A percentile compares a stretch with the other conserved stretches of the same genome.
Conservation (phyloP, 2,888 invertebrate genomes). For the Drosophila pseudotakahashii region DNA sequence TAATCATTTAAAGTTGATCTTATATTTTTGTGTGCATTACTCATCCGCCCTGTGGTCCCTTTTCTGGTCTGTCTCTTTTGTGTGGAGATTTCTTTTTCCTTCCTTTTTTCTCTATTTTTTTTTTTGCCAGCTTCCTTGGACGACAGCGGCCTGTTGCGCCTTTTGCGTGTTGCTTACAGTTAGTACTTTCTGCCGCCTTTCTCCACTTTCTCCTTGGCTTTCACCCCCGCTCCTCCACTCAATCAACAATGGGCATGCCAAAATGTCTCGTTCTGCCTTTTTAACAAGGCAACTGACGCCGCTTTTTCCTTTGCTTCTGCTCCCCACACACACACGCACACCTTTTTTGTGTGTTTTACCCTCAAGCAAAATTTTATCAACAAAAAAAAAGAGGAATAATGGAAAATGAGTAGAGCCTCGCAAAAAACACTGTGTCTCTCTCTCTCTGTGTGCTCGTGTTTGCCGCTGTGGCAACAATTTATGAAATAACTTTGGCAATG, state of each 20-base stretch:
- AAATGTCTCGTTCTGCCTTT: conserved; percentile 67
- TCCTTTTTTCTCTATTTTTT: background rate
- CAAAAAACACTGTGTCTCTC: conserved; percentile 11
- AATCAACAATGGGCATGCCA: conserved; percentile 65
- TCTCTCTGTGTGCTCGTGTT: background rate
- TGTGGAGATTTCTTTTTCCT: conserved; percentile 22
- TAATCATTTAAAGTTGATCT: no score
- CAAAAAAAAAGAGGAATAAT: conserved; percentile 7
- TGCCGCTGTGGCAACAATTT: conserved; percentile 71
- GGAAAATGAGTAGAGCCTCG: conserved; percentile 2
- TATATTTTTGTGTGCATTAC: conserved; percentile 3
- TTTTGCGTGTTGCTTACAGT: conserved; percentile 75
- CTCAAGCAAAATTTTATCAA: conserved; percentile 28
- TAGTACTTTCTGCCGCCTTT: conserved; percentile 15
- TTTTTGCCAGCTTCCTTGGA: conserved; percentile 20
- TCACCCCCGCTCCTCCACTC: background rate
- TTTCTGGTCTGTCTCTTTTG: conserved; percentile 24
- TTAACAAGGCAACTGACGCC: conserved; percentile 63
- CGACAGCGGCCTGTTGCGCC: conserved; percentile 68
- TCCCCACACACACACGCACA: conserved; percentile 2
- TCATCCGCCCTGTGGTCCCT: conserved; percentile 12
- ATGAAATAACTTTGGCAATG: conserved; percentile 75
- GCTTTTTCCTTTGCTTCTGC: conserved; percentile 19
- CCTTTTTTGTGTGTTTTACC: conserved; percentile 37
- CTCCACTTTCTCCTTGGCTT: conserved; percentile 2